Evolutionary conservation across 2,888 invertebrate species (phyloP), one percentile per base, ranked within the genome.

Genomic region (Torymus aiolomorphi): DNA sequence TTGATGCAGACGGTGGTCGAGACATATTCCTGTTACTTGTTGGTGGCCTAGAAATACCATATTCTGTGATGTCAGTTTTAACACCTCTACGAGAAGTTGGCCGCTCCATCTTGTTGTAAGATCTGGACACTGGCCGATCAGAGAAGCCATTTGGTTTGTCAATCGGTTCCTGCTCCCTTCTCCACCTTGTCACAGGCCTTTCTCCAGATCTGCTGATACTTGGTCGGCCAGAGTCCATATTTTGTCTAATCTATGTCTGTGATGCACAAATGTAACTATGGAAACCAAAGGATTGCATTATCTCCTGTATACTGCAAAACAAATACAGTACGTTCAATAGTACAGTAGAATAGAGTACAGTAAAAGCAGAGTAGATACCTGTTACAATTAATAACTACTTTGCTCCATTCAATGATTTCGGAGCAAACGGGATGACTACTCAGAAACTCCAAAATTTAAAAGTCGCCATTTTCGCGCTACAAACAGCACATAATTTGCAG

Each of bases 61-160:
- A 73, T 14, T 81, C 81, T 16, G 75, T 70, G 5, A 82, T 70
- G 0, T 88, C 86, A 52, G 84, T 86, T 75, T 89, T 89, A 3
- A 84, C 77, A 3, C 88, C 88, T 81, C 89, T 83, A 0, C 88
- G 85, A n/a, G 89, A 89, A n/a, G 84, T 86, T 3, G 89, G 89
- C 69, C 86, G 84, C 18, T 88, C 88, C 59, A 86, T 84, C 82
- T 85, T 87, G 69, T 81, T 86, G 16, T 85, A 84, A 4, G 85
- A 63, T 73, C 84, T 82, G 11, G 81, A 67, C 11, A 83, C 75
- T 1, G 87, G 86, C 12, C 84, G 83, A 13, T 87, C 85, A 20
- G 85, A 81, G 4, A 75, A 82, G 3, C 42, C 76, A n/a, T 54
- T 66, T 0, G 83, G 51, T 59, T 77, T 78, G 2, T 85, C 84